Evolutionary conservation across 35 echinoderm and acorn worm genomes (phyloP), one percentile per base, ranked within the genome.

Genomic region (Apostichopus californicus): DNA sequence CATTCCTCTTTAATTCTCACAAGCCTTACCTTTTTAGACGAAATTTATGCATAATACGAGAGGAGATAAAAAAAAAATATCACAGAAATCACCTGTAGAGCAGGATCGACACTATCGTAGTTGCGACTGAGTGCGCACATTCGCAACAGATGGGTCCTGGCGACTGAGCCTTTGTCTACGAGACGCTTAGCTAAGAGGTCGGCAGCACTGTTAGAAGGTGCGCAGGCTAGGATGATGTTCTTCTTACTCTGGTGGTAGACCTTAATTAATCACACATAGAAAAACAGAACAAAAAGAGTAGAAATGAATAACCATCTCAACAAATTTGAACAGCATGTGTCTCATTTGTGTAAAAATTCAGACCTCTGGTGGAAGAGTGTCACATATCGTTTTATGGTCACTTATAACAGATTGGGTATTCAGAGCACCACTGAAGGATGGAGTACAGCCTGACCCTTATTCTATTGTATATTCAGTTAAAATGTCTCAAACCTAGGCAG

Each of bases 181-280:
- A 98, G 86, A 4, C 94, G 81, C 12, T 56, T 73, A 25, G 96
- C 90, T 28, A 98, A 91, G 28, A 98, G 89, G 85, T 98, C 26
- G 96, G 34, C 34, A 4, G 34, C 34, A 46, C 34, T 46, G 34
- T 46, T 46, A 46, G 34, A 46, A 46, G 34, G 96, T 6, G 96
- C 96, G 92, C 96, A 94, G 10, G 94, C 94, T 9, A 98, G 79
- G 72, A 98, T 95, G 21, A 46, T 20, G 59, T 92, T 92, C 4
- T 81, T 77, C 4, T 83, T 81, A 9, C 92, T 46, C 65, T 80
- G 78, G 1, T 80, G 12, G 52, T 80, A 80, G 52, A 80, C 78
- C 78, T 80, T 24, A 28, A 80, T 24, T 24, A 4, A 17, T 80
- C 17, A 68, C 11, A 68, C 11, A 68, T 68, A 68, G 14, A 10